A percentile compares a stretch with the other conserved stretches of the same genome.
Conservation (phyloP, 1,140 invertebrate species). For the Drosophila nikananu region DNA sequence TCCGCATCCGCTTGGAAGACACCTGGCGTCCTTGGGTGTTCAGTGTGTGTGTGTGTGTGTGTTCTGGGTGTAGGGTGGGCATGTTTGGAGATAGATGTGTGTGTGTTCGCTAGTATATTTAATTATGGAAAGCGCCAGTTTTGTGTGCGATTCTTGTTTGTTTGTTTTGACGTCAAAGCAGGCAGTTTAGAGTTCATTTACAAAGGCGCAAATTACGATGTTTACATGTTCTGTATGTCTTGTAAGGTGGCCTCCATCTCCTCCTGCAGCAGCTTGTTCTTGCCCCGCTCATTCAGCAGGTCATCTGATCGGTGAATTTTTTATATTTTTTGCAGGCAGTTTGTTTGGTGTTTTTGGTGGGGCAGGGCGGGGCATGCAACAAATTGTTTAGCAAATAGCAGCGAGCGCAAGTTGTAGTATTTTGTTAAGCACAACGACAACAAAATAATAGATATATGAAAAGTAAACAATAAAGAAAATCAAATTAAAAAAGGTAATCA, state of each 20-base stretch:
- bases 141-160: conserved; percentile 48
- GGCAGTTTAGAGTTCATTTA: conserved; percentile 82
- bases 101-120: conserved; percentile 60
- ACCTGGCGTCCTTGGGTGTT: conserved; percentile 60
- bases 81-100: conserved; percentile 22
- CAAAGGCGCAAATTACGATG: conserved; percentile 68
- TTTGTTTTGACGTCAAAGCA: conserved; percentile 78
- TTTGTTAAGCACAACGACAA: conserved; percentile 65
- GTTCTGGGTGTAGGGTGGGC: conserved; percentile 17
- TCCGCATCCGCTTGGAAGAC: conserved; percentile 65
- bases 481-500: conserved; percentile 51
- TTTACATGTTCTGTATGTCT: conserved; percentile 99
- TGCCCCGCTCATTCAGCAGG: conserved; percentile 96
- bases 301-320: conserved; percentile 92
- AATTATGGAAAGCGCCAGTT: conserved; percentile 80
- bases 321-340: conserved; percentile 1
- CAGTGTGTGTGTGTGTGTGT: conserved; percentile 21
- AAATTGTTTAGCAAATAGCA: conserved; percentile 46
- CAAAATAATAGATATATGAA: conserved; percentile 58
- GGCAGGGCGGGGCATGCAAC: conserved; percentile 34
- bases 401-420: conserved; percentile 51
- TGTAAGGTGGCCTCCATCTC: conserved; percentile 99
- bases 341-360: conserved; percentile 11
- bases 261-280: conserved; percentile 98
- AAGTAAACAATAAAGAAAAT: conserved; percentile 61